phyloP scores from a whole-genome alignment of 2,888 invertebrate species.

The Drosophila austrosaltans region DNA sequence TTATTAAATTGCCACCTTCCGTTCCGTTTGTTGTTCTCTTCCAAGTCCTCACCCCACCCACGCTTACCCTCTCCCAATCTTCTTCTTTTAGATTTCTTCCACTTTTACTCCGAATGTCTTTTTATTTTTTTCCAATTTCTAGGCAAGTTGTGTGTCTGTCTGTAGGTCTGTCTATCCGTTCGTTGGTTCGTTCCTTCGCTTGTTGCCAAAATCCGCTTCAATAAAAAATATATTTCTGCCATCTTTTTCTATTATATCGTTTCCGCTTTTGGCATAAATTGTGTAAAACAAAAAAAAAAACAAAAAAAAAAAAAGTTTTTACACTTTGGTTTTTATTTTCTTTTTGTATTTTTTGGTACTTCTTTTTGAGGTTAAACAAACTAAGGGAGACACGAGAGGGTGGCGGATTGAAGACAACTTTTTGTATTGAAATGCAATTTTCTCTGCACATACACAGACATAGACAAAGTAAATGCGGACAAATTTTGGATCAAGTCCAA shows the following conservation, averaged over 20 bases:
- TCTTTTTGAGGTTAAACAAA: slow-evolving; percentile 64
- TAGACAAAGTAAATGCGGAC: slow-evolving; percentile 66
- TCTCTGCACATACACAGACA: background rate
- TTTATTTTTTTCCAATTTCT: slow-evolving; percentile 60
- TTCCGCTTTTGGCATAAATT: slow-evolving; percentile 72
- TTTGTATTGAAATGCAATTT: slow-evolving; percentile 58
- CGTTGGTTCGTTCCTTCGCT: slow-evolving; percentile 13
- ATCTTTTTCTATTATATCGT: slow-evolving; percentile 76
- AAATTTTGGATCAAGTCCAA: slow-evolving; percentile 68
- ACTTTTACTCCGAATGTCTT: slow-evolving; percentile 51
- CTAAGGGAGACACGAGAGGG: slow-evolving; percentile 49
- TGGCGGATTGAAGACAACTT: slow-evolving; percentile 43
- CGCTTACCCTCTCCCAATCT: background rate
- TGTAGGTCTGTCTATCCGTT: background rate
- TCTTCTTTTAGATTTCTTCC: slow-evolving; percentile 6
- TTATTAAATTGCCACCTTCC: slow-evolving; percentile 82
- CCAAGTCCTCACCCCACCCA: slow-evolving; percentile 19
- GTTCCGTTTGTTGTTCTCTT: slow-evolving; percentile 75
- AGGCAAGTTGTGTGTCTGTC: slow-evolving; percentile 42
- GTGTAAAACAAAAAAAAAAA: slow-evolving; percentile 36
- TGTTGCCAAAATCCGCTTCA: slow-evolving; percentile 11
- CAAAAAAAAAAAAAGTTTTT: slow-evolving; percentile 12
- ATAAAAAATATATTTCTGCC: slow-evolving; percentile 61
- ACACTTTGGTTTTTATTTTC: slow-evolving; percentile 38
- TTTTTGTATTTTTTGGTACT: slow-evolving; percentile 30